Percentiles rank a stretch among this genome's conserved stretches.
Evolutionary conservation across 2,888 invertebrate genomes (phyloP).

Genomic region (Hetaerina titia): DNA sequence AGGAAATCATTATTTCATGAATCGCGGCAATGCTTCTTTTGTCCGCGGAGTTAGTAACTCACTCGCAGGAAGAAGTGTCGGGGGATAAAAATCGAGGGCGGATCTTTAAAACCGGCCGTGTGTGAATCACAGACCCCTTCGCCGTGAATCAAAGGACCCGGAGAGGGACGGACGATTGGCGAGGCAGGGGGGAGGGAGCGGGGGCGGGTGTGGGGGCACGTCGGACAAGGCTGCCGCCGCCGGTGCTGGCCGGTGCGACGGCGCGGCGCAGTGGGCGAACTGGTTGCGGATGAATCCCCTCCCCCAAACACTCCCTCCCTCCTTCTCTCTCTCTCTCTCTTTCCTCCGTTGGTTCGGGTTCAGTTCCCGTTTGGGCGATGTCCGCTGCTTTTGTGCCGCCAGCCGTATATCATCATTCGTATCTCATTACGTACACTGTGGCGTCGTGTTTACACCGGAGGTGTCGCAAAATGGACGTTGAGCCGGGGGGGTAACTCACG

Average conservation of each 20-base stretch:
- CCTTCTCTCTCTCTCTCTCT: neutral
- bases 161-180: neutral
- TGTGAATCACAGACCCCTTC: conserved; percentile 11
- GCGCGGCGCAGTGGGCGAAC: conserved; percentile 55
- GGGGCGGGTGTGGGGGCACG: neutral
- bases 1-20: neutral
- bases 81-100: neutral
- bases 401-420: conserved; percentile 54
- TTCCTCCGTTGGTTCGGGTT: conserved; percentile 28
- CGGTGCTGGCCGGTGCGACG: neutral
- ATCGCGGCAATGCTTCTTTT: neutral
- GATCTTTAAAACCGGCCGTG: conserved; percentile 31
- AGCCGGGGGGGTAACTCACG: neutral
- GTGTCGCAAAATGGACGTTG: neutral
- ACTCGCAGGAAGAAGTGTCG: neutral
- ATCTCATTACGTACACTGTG: conserved; percentile 46
- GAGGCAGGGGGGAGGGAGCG: neutral
- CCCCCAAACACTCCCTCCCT: neutral
- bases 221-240: neutral
- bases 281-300: neutral
- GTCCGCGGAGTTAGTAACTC: neutral
- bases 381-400: neutral
- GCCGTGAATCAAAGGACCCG: conserved; percentile 49
- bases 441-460: conserved; percentile 59
- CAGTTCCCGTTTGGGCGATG: conserved; percentile 58